phyloP scores from a whole-genome alignment of 2,888 invertebrate genomes.

The Parthenolecanium corni region DNA sequence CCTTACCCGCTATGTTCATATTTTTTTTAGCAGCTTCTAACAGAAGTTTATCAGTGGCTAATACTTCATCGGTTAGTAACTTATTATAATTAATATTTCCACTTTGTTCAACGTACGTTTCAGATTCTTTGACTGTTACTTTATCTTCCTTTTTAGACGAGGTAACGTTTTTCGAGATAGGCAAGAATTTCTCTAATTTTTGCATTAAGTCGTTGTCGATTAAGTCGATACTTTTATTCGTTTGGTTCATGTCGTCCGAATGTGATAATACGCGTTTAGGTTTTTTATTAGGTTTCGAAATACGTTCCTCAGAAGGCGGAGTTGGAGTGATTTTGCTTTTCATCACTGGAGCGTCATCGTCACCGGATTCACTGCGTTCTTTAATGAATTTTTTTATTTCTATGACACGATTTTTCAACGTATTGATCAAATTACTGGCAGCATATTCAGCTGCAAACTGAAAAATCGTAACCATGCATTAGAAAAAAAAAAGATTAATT shows the following conservation, averaged over 20 bases:
- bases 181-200: conserved; percentile 20
- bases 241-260: conserved; percentile 16
- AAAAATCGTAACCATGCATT: conserved; percentile 34
- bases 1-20: conserved; percentile 48
- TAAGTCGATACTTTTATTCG: background rate
- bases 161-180: conserved; percentile 13
- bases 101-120: conserved; percentile 37
- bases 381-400: conserved; percentile 58
- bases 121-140: conserved; percentile 19
- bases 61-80: conserved; percentile 72
- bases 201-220: conserved; percentile 17
- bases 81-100: conserved; percentile 69
- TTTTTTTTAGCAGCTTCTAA: conserved; percentile 72
- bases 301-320: background rate
- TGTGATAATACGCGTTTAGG: conserved; percentile 17
- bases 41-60: conserved; percentile 69
- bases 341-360: background rate
- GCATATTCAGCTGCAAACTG: conserved; percentile 84
- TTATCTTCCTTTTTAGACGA: conserved; percentile 4
- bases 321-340: background rate
- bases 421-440: conserved; percentile 73
- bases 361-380: conserved; percentile 35
- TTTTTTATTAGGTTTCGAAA: conserved; percentile 10
- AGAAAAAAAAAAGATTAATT: background rate
- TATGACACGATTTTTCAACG: conserved; percentile 61